Base-by-base conservation (phyloP, 2,113 vertebrate genomes). In the Brachyhypopomus occidentalis region DNA sequence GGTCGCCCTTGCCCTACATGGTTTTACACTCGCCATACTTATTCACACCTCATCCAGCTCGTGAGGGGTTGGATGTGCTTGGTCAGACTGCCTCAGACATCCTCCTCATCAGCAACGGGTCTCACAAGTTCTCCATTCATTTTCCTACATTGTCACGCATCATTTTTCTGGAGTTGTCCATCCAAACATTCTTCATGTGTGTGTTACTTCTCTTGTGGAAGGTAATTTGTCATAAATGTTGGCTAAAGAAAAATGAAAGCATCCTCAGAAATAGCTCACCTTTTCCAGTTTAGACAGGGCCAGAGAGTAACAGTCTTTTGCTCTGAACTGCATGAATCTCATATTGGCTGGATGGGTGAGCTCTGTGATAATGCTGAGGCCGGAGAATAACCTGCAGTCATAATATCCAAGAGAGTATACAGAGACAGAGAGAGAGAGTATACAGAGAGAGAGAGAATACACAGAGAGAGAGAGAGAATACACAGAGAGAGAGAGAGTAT, bases 261-360 rank as follows among this genome's bases (percentile, higher is more conserved):
- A 8, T 11, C 12, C 62, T 27, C 25, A 4, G 23, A 9, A 7
- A 2, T 71, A 4, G n/a, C 88, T 88, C 88, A 95, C 94, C 93
- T 95, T 94, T 84, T 95, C 93, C 78, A 95, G 89, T 80, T 94
- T 94, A 84, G 94, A 94, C 72, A 95, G 91, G 30, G 92, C 93
- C 78, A 92, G 88, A 6, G 94, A 92, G 83, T 93, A 93, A 84
- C 92, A 90, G 85, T 95, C 94, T 87, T 95, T 95, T 59, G 91
- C 93, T 83, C 91, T 92, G 85, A 95, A 95, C 88, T 94, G 94
- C 94, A 95, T 95, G 83, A 95, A 95, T 77, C 93, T 92, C 94
- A 95, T 95, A 88, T 95, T 95, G 79, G 94, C 94, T 0, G 94
- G 93, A 80, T 95, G 94, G 0, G 94, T 94, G 81, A 95, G 91